Base-by-base conservation (phyloP, 2,797 vertebrate species). In the Hylomyscus alleni region DNA sequence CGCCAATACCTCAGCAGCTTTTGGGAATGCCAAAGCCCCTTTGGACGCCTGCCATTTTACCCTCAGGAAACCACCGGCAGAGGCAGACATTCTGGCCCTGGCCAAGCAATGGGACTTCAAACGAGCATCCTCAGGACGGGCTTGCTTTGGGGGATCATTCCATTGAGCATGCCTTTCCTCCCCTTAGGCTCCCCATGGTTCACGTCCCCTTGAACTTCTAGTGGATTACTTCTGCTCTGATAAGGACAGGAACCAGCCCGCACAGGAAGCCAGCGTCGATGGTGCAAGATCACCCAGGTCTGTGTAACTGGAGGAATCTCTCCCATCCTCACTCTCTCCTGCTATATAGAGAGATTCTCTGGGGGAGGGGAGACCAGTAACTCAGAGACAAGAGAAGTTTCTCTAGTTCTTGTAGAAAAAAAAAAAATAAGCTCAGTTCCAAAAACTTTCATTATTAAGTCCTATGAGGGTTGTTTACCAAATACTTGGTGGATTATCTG, bases 1-100 rank as follows among this genome's bases (percentile, higher is more conserved):
- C 40, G 62, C 60, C 6, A 76, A 77, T n/a, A 60, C 77, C n/a
- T 90, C n/a, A 84, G 90, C 34, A 77, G 26, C 78, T 54, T 65
- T 94, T 78, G 37, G 67, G 89, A 95, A 82, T 54, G 11, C 34
- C 58, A 69, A 1, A 10, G 1, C 9, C 19, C 19, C 73, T 90
- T 83, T 78, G 62, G 95, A 92, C 73, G 82, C 78, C 89, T 84
- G 52, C 34, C 69, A 80, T 89, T 83, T 93, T 87, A 80, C 34
- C 75, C 76, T 65, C 82, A 40, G n/a, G 81, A 73, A 97, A 75
- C 37, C 82, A 94, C 26, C 54, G 86, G 76, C 22, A 40, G 44
- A 54, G 40, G 52, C 31, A 60, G 58, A 54, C 31, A 82, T 86
- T 69, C 78, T 29, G 60, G 75, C 22, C 47, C 26, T 50, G 82